Evolutionary conservation across 2,113 vertebrate genomes (phyloP).

Genomic region (Hucho hucho): DNA sequence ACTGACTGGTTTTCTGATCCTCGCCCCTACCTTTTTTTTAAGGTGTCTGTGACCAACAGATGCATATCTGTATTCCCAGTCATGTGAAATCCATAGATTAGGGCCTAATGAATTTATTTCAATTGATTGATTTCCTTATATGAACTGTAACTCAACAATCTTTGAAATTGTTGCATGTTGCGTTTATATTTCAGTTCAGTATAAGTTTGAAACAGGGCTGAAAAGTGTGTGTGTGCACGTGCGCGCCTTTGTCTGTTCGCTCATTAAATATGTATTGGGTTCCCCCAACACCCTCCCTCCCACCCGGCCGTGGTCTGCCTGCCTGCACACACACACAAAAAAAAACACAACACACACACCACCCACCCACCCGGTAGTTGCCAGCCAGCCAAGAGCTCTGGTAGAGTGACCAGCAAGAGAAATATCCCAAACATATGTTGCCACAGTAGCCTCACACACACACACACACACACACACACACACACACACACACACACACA

Average conservation of each 20-base stretch:
- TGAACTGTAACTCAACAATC: too few species aligned
- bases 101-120: too few species aligned
- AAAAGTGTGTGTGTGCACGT: not conserved
- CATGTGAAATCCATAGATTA: too few species aligned
- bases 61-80: too few species aligned
- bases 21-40: too few species aligned
- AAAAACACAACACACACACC: conserved; percentile 25
- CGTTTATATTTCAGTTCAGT: too few species aligned
- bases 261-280: not conserved
- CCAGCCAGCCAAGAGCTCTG: not conserved
- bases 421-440: not conserved
- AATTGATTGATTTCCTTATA: too few species aligned
- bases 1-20: too few species aligned
- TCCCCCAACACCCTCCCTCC: not conserved
- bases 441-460: conserved; percentile 8
- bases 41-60: too few species aligned
- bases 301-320: not conserved
- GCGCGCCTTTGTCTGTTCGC: not conserved
- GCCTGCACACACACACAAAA: conserved; percentile 25
- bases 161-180: too few species aligned
- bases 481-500: conserved; percentile 27
- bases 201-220: too few species aligned
- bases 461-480: conserved; percentile 35
- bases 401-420: not conserved
- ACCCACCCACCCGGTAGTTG: not conserved